phyloP scores from a whole-genome alignment of 2,113 vertebrate genomes.

The Dendrocopos noguchii region DNA sequence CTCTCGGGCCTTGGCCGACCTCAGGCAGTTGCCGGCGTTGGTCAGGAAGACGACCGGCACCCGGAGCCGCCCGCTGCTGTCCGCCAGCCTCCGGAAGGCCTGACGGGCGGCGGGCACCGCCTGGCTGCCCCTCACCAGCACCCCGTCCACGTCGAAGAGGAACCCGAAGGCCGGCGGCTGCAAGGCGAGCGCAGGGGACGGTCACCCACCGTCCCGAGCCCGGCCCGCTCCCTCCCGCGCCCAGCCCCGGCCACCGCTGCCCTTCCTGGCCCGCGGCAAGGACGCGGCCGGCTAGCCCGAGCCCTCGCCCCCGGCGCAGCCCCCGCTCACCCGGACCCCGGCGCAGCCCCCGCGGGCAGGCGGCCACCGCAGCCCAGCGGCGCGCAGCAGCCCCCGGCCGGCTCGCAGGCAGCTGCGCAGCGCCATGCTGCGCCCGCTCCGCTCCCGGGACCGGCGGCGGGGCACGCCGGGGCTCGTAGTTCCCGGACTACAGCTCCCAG shows the following conservation, averaged over 20 bases:
- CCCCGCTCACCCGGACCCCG: not conserved
- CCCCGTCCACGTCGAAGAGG: constrained; percentile 94
- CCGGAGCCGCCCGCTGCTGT: constrained; percentile 80
- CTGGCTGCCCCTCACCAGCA: constrained; percentile 88
- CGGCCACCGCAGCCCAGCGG: not conserved
- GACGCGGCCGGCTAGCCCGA: not conserved
- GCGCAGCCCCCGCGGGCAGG: not conserved
- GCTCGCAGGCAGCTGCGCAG: not conserved
- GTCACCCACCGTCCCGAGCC: not conserved
- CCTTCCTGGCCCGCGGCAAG: not conserved
- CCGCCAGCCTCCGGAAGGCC: constrained; percentile 84
- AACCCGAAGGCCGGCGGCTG: constrained; percentile 87
- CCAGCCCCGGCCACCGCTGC: not conserved
- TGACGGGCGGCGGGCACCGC: constrained; percentile 88
- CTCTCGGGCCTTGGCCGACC: constrained; percentile 85
- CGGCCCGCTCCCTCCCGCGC: not conserved
- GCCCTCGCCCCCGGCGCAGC: not conserved
- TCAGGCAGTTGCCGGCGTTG: constrained; percentile 91
- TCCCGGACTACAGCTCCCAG: constrained; percentile 29
- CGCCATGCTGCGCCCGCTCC: not conserved
- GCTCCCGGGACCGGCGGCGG: not conserved
- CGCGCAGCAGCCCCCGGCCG: not conserved
- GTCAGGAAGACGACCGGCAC: constrained; percentile 96
- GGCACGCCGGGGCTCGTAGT: not conserved
- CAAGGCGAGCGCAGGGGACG: not conserved